phyloP scores from a whole-genome alignment of 2,888 invertebrate genomes.

The Hemithea aestivaria region DNA sequence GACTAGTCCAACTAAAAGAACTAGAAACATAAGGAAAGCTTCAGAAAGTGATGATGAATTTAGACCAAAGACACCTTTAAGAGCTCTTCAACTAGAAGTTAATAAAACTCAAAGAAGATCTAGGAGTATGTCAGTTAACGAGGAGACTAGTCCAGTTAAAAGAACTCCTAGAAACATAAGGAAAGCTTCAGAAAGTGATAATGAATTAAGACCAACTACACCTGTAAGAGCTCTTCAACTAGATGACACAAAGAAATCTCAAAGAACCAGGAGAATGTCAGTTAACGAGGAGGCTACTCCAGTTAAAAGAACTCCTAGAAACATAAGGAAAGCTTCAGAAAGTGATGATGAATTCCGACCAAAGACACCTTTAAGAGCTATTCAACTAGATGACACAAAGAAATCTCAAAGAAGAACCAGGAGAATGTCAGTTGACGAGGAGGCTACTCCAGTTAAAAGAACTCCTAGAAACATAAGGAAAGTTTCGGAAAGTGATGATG shows the following conservation, averaged over 20 bases:
- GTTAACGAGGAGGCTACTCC: too few species aligned
- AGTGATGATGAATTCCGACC: constrained; percentile 34
- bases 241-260: neutral
- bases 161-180: constrained; percentile 44
- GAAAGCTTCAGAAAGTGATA: constrained; percentile 18
- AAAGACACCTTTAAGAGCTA: constrained; percentile 12
- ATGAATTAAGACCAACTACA: constrained; percentile 32
- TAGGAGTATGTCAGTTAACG: too few species aligned
- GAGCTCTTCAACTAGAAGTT: constrained; percentile 6
- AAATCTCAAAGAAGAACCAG: constrained; percentile 19
- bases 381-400: constrained; percentile 4
- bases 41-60: constrained; percentile 30
- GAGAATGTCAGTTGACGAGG: constrained; percentile 9
- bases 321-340: constrained; percentile 19
- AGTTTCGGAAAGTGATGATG: constrained; percentile 53
- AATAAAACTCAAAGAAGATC: constrained; percentile 11
- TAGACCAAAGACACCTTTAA: constrained; percentile 24
- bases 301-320: constrained; percentile 50
- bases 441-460: too few species aligned
- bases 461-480: constrained; percentile 48
- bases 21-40: constrained; percentile 34
- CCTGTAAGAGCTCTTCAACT: constrained; percentile 6
- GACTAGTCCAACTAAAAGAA: constrained; percentile 49
- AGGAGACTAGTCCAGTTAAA: too few species aligned
- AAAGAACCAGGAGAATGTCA: constrained; percentile 22